Conservation (phyloP, 2,888 invertebrate genomes). For the Synanthedon myopaeformis region DNA sequence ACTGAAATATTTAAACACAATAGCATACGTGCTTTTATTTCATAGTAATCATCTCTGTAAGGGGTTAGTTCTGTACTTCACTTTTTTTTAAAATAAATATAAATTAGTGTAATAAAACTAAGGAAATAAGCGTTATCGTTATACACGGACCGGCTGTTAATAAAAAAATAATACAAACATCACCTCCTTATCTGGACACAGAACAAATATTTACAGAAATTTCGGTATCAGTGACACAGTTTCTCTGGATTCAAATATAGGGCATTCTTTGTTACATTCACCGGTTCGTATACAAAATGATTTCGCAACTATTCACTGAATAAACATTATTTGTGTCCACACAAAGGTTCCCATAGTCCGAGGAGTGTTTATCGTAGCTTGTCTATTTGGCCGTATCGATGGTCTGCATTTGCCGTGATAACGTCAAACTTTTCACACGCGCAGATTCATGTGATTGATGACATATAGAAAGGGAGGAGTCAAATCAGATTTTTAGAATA, state of each 20-base stretch:
- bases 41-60: too few species aligned
- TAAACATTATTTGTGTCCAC: slow-evolving; percentile 3
- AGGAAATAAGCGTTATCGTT: too few species aligned
- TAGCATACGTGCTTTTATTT: too few species aligned
- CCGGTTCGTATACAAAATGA: slow-evolving; percentile 10
- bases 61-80: too few species aligned
- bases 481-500: too few species aligned
- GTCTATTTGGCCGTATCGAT: slow-evolving; percentile 34
- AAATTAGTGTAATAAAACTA: too few species aligned
- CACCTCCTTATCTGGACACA: slow-evolving; percentile 1
- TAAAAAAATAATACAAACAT: neutral
- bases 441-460: slow-evolving; percentile 18
- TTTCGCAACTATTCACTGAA: slow-evolving; percentile 25
- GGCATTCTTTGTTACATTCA: slow-evolving; percentile 17
- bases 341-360: slow-evolving; percentile 20
- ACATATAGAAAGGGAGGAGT: too few species aligned
- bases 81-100: too few species aligned
- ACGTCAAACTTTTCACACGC: slow-evolving; percentile 37
- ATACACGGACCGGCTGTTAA: too few species aligned
- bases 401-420: slow-evolving; percentile 19
- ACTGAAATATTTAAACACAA: too few species aligned
- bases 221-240: slow-evolving; percentile 2
- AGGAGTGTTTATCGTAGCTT: slow-evolving; percentile 30
- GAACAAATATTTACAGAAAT: slow-evolving; percentile 1
- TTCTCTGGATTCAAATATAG: slow-evolving; percentile 19